These are phyloP conservation scores for Harlomillsia oculata DNA, from an alignment of 1,140 invertebrate species.

Conservation along the genomic window DNA sequence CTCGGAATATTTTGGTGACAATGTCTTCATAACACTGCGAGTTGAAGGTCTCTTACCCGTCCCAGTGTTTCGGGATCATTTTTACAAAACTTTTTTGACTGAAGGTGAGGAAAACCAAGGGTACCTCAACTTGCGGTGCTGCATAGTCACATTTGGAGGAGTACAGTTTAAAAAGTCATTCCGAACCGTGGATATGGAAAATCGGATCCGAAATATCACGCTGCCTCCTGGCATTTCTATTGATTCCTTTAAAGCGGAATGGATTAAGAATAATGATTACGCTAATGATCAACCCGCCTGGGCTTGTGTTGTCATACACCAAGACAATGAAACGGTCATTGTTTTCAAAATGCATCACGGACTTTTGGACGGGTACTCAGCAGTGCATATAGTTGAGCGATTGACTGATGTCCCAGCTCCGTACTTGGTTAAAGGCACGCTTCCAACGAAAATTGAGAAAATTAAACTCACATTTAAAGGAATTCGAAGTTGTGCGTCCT, in stretches of 20 bases:
- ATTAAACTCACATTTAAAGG: too few species aligned
- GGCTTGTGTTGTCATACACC: constrained; percentile 7
- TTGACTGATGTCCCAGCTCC: constrained; percentile 9
- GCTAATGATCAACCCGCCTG: constrained; percentile 1
- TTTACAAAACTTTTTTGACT: constrained; percentile 5
- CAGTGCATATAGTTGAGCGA: constrained; percentile 17
- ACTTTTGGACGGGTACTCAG: constrained; percentile 12
- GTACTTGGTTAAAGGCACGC: constrained; percentile 5
- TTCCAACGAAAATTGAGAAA: too few species aligned
- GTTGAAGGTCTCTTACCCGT: constrained; percentile 3
- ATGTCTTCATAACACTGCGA: background rate
- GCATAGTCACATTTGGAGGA: constrained; percentile 5
- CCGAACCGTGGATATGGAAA: constrained; percentile 1
- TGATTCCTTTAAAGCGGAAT: constrained; percentile 9
- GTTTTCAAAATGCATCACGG: constrained; percentile 15
- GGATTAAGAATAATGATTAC: constrained; percentile 13
- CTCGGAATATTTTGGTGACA: background rate
- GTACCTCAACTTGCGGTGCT: constrained; percentile 14
- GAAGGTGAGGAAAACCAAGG: background rate
- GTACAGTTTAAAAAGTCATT: constrained; percentile 6
- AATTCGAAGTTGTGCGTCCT: too few species aligned
- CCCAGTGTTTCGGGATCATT: constrained; percentile 2
- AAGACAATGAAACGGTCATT: constrained; percentile 7
- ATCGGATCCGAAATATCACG: constrained; percentile 1
- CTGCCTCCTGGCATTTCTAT: background rate